These are phyloP conservation scores for Tipula unca DNA, from an alignment of 2,888 invertebrate species.

Conservation along the genomic window DNA sequence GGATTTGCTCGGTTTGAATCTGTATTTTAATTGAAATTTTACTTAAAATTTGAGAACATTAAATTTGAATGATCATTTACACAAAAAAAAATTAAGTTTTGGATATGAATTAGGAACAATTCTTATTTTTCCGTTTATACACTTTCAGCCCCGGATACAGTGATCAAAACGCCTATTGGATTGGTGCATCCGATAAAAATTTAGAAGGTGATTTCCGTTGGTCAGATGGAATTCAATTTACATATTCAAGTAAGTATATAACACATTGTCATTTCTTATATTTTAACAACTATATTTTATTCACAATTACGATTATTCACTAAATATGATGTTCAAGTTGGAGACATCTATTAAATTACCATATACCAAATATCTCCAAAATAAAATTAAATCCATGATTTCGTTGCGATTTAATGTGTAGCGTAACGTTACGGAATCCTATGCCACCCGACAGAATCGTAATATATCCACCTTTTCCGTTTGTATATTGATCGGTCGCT, in stretches of 20 bases:
- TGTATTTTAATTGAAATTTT: too few species aligned
- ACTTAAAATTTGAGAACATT: too few species aligned
- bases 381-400: constrained; percentile 42
- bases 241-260: constrained; percentile 60
- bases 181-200: constrained; percentile 66
- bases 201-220: constrained; percentile 75
- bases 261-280: background rate
- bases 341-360: background rate
- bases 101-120: too few species aligned
- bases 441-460: constrained; percentile 40
- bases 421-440: constrained; percentile 32
- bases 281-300: too few species aligned
- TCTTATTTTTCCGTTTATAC: background rate
- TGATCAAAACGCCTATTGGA: constrained; percentile 68
- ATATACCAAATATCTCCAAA: constrained; percentile 38
- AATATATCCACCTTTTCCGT: constrained; percentile 43
- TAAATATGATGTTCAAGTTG: too few species aligned
- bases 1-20: too few species aligned
- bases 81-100: too few species aligned
- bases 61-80: too few species aligned
- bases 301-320: background rate
- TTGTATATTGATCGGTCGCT: constrained; percentile 38
- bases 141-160: constrained; percentile 57
- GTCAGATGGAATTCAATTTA: constrained; percentile 65
- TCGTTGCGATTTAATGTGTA: constrained; percentile 43